Evolutionary conservation across 2,797 vertebrate species (phyloP).

Genomic region (Cheirogaleus major): DNA sequence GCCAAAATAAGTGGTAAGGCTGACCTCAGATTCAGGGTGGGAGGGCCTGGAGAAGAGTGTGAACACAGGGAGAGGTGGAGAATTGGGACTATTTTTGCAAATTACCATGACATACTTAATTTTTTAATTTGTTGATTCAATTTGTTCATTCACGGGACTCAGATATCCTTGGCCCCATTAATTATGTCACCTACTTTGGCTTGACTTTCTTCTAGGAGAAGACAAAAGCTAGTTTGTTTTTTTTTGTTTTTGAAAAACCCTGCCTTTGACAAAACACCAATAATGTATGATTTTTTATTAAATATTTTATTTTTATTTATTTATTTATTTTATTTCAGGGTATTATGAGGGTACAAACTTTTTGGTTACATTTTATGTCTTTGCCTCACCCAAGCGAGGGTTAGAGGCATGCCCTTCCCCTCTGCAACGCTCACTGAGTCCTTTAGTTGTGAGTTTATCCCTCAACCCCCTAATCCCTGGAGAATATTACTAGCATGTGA

Average conservation of each 20-base stretch:
- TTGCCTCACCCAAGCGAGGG: too few relatives aligned
- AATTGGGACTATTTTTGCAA: background rate
- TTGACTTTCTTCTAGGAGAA: background rate
- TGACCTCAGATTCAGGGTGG: background rate
- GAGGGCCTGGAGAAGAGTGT: background rate
- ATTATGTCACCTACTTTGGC: background rate
- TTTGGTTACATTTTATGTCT: too few relatives aligned
- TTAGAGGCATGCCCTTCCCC: too few relatives aligned
- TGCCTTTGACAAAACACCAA: conserved; percentile 30
- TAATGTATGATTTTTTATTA: conserved; percentile 9
- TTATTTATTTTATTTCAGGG: too few relatives aligned
- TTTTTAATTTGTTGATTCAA: background rate
- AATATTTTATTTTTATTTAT: background rate
- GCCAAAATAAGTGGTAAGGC: background rate
- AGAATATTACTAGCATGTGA: too few relatives aligned
- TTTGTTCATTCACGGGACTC: background rate
- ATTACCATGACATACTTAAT: background rate
- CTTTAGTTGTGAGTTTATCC: too few relatives aligned
- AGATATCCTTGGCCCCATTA: background rate
- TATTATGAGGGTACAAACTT: too few relatives aligned
- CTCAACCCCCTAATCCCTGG: too few relatives aligned
- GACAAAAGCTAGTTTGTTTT: background rate
- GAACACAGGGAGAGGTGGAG: background rate
- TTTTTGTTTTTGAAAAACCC: background rate
- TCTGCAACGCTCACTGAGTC: too few relatives aligned